Evolutionary conservation across 1,140 invertebrate species (phyloP), one percentile per base, ranked within the genome.

Genomic region (Coenobita brevimanus): DNA sequence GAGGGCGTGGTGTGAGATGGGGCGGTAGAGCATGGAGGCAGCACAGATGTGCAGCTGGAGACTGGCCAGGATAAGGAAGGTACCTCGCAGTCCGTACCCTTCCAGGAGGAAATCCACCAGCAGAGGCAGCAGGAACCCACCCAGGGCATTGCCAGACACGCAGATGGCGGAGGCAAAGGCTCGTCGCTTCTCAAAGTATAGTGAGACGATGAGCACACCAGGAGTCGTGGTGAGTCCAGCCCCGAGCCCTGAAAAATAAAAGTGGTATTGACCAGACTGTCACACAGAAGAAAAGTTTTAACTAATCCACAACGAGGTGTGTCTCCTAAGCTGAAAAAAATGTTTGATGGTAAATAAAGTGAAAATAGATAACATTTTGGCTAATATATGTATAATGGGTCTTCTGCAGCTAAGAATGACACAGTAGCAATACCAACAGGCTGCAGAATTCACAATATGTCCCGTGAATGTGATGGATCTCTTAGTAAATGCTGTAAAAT

Each of bases 131-230:
- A 97, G 94, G 90, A 96, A 96, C 30, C 97, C 96, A 1, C 96
- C 97, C 67, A 97, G 93, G 1, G 97, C 96, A 91, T 96, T 97
- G 21, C 97, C 97, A 2, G 97, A 97, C 92, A 97, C 97, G 90
- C 96, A 97, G 24, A 98, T 94, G 0, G 97, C 97, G 92, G 97
- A 98, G 27, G 97, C 97, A 13, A 98, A 93, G 2, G 97, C 97
- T 67, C 97, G 93, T 46, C 95, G 93, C 75, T 95, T 94, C 1
- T 96, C 94, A 92, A 98, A 98, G 92, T 98, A 98, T 62, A 96
- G 96, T 10, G 96, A 97, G 62, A 97, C 96, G 91, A 97, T 97
- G 91, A 97, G 97, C n/a, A 98, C 96, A 0, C 97, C 97, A 38
- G 97, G 96, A 3, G 97, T 96, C 13, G 96, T 96, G 0, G 95